phyloP scores from a whole-genome alignment of 2,888 invertebrate genomes.

The Trichopoda pennipes region DNA sequence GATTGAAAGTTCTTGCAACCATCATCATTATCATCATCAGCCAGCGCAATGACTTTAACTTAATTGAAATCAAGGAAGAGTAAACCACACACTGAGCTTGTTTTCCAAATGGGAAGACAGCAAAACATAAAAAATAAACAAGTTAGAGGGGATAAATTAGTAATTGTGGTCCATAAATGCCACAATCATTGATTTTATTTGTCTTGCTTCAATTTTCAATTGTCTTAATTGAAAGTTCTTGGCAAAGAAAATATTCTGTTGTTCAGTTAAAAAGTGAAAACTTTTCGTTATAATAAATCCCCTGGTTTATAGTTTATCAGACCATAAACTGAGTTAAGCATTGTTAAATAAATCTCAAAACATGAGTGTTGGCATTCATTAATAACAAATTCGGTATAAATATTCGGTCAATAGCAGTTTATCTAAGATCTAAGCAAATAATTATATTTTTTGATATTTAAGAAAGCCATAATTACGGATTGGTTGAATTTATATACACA shows the following conservation, averaged over 20 bases:
- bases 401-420: too few species aligned
- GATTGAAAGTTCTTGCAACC: slow-evolving; percentile 66
- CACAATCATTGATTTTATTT: slow-evolving; percentile 35
- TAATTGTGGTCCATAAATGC: slow-evolving; percentile 65
- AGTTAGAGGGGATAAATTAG: slow-evolving; percentile 55
- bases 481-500: too few species aligned
- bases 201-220: slow-evolving; percentile 43
- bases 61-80: slow-evolving; percentile 17
- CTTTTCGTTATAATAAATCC: neutral
- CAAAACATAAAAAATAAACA: slow-evolving; percentile 13
- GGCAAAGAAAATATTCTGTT: slow-evolving; percentile 46
- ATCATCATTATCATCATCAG: slow-evolving; percentile 42
- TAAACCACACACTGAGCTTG: slow-evolving; percentile 58
- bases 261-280: slow-evolving; percentile 59
- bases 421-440: too few species aligned
- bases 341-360: neutral
- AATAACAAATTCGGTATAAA: too few species aligned
- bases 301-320: neutral
- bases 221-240: slow-evolving; percentile 64
- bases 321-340: neutral
- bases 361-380: too few species aligned
- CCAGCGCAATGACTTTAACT: slow-evolving; percentile 31
- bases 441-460: too few species aligned
- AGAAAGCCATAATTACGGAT: too few species aligned
- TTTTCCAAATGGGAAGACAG: slow-evolving; percentile 17